Evolutionary conservation across 2,113 vertebrate species (phyloP).

Genomic region (Dicentrarchus labrax): DNA sequence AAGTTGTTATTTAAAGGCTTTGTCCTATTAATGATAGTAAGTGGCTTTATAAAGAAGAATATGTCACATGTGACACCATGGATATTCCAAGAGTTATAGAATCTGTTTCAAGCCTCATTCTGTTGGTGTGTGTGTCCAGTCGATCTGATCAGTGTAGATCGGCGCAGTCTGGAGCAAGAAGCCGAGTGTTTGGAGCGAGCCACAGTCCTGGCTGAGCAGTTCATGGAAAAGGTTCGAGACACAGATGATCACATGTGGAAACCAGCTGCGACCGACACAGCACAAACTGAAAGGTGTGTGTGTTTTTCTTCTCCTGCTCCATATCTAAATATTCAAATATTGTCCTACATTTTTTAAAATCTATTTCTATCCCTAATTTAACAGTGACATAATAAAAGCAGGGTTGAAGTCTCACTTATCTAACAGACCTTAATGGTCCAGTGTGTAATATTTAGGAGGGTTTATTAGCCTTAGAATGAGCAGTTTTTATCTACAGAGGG

Average conservation of each 20-base stretch:
- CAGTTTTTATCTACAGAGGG: too few relatives aligned
- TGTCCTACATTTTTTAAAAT: neutral
- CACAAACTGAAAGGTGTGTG: constrained; percentile 54
- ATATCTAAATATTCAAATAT: neutral
- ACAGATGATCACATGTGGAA: constrained; percentile 92
- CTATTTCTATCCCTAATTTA: neutral
- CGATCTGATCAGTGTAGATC: constrained; percentile 93
- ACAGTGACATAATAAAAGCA: neutral
- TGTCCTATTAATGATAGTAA: neutral
- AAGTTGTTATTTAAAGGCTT: neutral
- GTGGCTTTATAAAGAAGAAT: too few relatives aligned
- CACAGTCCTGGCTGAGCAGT: constrained; percentile 84
- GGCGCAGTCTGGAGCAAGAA: constrained; percentile 88
- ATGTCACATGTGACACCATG: too few relatives aligned
- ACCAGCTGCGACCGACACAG: constrained; percentile 26
- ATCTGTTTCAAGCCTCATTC: constrained; percentile 5
- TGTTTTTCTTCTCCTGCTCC: neutral
- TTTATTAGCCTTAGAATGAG: too few relatives aligned
- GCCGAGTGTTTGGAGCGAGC: constrained; percentile 85
- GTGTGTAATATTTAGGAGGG: too few relatives aligned
- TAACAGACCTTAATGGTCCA: neutral
- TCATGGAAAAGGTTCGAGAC: constrained; percentile 87
- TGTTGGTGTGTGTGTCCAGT: constrained; percentile 85
- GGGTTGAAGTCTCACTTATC: neutral
- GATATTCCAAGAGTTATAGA: too few relatives aligned